Percentiles rank a stretch among this genome's conserved stretches.
phyloP scores from a whole-genome alignment of 2,113 vertebrate genomes.

The Crotophaga sulcirostris region DNA sequence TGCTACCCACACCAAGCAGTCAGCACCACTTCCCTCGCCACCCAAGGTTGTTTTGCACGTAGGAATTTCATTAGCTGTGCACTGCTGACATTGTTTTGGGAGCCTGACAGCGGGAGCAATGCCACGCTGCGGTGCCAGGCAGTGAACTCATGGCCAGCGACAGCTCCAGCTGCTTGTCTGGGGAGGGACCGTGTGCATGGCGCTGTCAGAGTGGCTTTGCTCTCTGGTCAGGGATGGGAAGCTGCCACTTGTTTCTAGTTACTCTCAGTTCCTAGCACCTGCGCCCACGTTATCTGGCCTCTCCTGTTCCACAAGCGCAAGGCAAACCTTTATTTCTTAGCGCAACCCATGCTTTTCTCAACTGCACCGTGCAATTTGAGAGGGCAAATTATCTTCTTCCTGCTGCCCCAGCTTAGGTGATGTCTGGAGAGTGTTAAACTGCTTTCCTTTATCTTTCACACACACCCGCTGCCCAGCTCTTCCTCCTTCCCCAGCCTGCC shows the following conservation, averaged over 20 bases:
- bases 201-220: not conserved
- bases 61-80: not conserved
- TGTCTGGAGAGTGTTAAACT: not conserved
- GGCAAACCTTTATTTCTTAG: not conserved
- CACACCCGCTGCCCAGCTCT: not conserved
- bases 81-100: not conserved
- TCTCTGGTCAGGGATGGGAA: not conserved
- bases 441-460: conserved; percentile 14
- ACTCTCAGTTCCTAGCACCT: not conserved
- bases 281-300: not conserved
- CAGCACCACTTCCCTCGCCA: not conserved
- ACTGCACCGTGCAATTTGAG: fast-evolving
- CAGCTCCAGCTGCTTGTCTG: not conserved
- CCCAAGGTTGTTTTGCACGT: not conserved
- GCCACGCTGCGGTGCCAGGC: not conserved
- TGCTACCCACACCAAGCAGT: not conserved
- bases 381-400: not conserved
- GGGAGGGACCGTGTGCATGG: not conserved
- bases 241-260: not conserved
- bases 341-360: not conserved
- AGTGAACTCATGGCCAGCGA: not conserved
- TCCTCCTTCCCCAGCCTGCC: not conserved
- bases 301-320: not conserved
- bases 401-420: not conserved
- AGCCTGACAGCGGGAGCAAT: not conserved